A percentile compares a stretch with the other conserved stretches of the same genome.
Conservation (phyloP, 2,888 invertebrate genomes). For the Rapana venosa region DNA sequence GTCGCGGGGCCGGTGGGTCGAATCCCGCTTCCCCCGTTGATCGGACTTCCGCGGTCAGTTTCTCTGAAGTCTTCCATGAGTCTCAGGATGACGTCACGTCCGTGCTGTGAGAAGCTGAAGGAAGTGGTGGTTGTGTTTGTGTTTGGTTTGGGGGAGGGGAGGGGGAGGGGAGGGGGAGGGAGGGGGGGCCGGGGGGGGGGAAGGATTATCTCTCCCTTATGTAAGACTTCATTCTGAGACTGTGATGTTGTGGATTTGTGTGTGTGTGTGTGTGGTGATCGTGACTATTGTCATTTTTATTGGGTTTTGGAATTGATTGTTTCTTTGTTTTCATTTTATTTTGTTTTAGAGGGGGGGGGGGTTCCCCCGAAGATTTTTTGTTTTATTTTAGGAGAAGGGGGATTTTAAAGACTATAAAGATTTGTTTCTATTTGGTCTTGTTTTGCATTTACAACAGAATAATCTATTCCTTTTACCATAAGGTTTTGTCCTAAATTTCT, state of each 20-base stretch:
- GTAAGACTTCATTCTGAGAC: not conserved
- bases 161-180: not conserved
- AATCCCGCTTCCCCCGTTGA: not conserved
- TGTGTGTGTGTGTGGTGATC: constrained; percentile 14
- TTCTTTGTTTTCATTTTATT: not conserved
- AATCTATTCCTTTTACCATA: too few species aligned
- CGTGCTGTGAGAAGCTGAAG: not conserved
- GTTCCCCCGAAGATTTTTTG: not conserved
- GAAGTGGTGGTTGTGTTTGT: not conserved
- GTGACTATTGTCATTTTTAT: not conserved
- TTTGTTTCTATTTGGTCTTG: not conserved
- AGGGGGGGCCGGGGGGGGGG: too few species aligned
- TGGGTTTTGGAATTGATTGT: not conserved
- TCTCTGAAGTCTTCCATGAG: constrained; percentile 16
- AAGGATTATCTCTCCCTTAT: not conserved
- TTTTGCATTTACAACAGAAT: too few species aligned
- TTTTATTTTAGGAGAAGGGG: not conserved
- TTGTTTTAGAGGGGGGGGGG: not conserved
- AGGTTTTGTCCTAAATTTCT: too few species aligned
- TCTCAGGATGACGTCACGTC: not conserved
- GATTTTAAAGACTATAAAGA: not conserved
- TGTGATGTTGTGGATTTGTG: not conserved
- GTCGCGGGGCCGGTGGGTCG: not conserved
- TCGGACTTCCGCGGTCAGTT: constrained; percentile 8
- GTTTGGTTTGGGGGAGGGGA: not conserved